Evolutionary conservation across 2,888 invertebrate genomes (phyloP).

Genomic region (Athalia cordata): DNA sequence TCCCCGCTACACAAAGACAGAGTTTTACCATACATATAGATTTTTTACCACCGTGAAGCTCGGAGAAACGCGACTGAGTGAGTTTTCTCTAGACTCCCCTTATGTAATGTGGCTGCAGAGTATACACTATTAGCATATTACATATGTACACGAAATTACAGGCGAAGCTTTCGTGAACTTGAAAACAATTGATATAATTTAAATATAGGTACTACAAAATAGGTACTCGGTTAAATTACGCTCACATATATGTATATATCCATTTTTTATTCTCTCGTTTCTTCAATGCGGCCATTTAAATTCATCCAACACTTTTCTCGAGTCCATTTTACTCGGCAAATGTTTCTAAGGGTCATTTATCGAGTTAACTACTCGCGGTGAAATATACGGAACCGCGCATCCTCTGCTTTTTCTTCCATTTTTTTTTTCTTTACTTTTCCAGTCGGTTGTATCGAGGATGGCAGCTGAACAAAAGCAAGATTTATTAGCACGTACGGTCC

Average conservation of each 20-base stretch:
- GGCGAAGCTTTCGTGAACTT: no score
- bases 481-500: conserved; percentile 13
- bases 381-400: neutral
- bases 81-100: neutral
- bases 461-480: conserved; percentile 5
- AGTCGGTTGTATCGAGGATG: conserved; percentile 5
- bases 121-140: no score
- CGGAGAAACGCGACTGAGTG: neutral
- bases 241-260: no score
- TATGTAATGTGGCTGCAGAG: no score
- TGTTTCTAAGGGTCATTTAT: neutral
- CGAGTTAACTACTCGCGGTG: conserved; percentile 15
- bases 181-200: no score
- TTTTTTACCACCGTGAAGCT: no score
- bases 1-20: no score
- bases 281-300: neutral
- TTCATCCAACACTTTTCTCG: neutral
- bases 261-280: no score
- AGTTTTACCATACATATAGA: no score
- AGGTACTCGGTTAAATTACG: no score
- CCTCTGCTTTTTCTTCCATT: neutral
- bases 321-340: neutral
- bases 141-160: no score
- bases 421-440: neutral
- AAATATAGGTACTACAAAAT: no score